A percentile compares a stretch with the other conserved stretches of the same genome.
Conservation (phyloP, 1,140 invertebrate genomes). For the Drosophila kurseongensis region DNA sequence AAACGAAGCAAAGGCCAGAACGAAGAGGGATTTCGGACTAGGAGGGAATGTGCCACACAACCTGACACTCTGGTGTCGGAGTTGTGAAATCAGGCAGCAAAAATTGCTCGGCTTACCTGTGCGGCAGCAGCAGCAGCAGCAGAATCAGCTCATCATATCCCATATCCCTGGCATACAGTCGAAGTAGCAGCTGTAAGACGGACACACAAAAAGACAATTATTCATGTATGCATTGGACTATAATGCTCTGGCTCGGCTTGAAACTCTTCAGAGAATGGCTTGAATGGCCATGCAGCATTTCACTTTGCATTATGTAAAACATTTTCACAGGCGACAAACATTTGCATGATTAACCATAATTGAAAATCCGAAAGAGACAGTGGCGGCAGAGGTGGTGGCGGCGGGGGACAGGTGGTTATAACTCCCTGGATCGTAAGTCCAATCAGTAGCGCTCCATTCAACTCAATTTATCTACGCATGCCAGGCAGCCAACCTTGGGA, state of each 20-base stretch:
- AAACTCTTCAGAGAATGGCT: slow-evolving; percentile 51
- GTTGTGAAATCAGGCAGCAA: slow-evolving; percentile 78
- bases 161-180: slow-evolving; percentile 20
- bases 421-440: slow-evolving; percentile 41
- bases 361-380: slow-evolving; percentile 69
- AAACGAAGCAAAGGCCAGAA: slow-evolving; percentile 54
- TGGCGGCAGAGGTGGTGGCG: background rate
- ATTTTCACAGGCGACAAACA: slow-evolving; percentile 80
- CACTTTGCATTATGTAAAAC: slow-evolving; percentile 82
- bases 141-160: slow-evolving; percentile 29
- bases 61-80: slow-evolving; percentile 49
- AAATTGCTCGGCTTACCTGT: slow-evolving; percentile 77
- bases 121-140: slow-evolving; percentile 16
- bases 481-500: slow-evolving; percentile 53
- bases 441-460: slow-evolving; percentile 73
- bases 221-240: slow-evolving; percentile 73
- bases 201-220: slow-evolving; percentile 71
- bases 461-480: slow-evolving; percentile 77
- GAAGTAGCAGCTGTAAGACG: slow-evolving; percentile 37
- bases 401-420: slow-evolving; percentile 12
- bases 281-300: slow-evolving; percentile 50
- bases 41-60: slow-evolving; percentile 43
- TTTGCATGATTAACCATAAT: slow-evolving; percentile 83
- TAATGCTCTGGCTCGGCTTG: slow-evolving; percentile 28
- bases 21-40: background rate